phyloP scores from a whole-genome alignment of 2,113 vertebrate species.

The Hyperoodon ampullatus region DNA sequence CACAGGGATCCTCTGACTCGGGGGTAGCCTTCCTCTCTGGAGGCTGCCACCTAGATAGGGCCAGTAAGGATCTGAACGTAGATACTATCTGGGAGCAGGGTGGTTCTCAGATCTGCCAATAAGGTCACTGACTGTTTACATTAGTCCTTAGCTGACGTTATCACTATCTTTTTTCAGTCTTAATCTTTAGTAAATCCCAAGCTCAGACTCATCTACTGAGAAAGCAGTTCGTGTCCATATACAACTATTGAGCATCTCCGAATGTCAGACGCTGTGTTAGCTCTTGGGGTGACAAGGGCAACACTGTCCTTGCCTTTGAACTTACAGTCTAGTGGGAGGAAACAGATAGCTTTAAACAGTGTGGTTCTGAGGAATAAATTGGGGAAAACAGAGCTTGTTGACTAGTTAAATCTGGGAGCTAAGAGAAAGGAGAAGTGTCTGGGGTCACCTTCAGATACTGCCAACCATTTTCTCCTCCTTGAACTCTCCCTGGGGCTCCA shows the following conservation, averaged over 20 bases:
- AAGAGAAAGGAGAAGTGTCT: not conserved
- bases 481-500: not conserved
- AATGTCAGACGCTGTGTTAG: not conserved
- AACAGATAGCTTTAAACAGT: not conserved
- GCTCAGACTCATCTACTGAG: not conserved
- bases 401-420: not conserved
- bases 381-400: not conserved
- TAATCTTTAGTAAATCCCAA: not conserved
- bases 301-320: not conserved
- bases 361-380: not conserved
- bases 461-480: not conserved
- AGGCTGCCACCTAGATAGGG: not conserved
- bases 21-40: not conserved
- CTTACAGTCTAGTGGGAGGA: not conserved
- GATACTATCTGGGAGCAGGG: not conserved
- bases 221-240: not conserved
- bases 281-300: not conserved
- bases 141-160: not conserved
- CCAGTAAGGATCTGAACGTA: not conserved
- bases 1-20: not conserved
- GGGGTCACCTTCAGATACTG: not conserved
- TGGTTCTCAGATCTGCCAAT: not conserved
- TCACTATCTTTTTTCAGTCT: not conserved
- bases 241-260: not conserved
- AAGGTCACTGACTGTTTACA: not conserved